Evolutionary conservation across 2,113 vertebrate species (phyloP), one percentile per base, ranked within the genome.

Genomic region (Noctilio leporinus): DNA sequence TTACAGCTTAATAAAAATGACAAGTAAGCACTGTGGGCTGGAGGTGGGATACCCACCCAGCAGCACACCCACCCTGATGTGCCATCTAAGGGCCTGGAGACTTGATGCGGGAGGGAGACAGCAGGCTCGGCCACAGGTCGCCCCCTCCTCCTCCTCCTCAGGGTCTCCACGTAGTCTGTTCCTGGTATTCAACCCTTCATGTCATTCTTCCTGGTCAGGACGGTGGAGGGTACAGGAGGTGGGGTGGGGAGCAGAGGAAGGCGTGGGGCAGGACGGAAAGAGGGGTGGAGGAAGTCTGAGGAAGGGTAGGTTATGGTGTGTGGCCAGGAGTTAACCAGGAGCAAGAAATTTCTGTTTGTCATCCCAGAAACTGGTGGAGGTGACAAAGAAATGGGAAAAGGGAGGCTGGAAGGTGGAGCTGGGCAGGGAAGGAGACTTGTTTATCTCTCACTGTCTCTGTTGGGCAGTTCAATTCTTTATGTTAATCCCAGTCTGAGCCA

Each of bases 401-500:
- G 69, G 7, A 86, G 72, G 15, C 14, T 14, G 62, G 64, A 10
- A 81, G 15, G 16, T 35, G 55, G 10, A 35, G 65, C 9, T 2
- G 89, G 51, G 5, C 30, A 77, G 20, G 43, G 45, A 88, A 59
- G 70, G 81, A 16, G 22, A 84, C 64, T 49, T 88, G 40, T 64
- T 94, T 55, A 17, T 84, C 28, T 92, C 72, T 80, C 77, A 33
- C 59, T 62, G 84, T 87, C 86, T 83, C 84, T 93, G 69, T 45
- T 26, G 30, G 57, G 85, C 75, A 92, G 87, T 95, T 94, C n/a
- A 55, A 10, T 91, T 77, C 62, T 76, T 77, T 80, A 53, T 69
- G 64, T 90, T 86, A 95, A 97, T 87, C 98, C 96, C 97, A 97
- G 96, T 97, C 97, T 97, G 96, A 97, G 97, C 94, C 87, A 94